Evolutionary conservation across 92 coral and sea anemone genomes (phyloP), one percentile per base, ranked within the genome.

Genomic region (Isaurus tuberculatus): DNA sequence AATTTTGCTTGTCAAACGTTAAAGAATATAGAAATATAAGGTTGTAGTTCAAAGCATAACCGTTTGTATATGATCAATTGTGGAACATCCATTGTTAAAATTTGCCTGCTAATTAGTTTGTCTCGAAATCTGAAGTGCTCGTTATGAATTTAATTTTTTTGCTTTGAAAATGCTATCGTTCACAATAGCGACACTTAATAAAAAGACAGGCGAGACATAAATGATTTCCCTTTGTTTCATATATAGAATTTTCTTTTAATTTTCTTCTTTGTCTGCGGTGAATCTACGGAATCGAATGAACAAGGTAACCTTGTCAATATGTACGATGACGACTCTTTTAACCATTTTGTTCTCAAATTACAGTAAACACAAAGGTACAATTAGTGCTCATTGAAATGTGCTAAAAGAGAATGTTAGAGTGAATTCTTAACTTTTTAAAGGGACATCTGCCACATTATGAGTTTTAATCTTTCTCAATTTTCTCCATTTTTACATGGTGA

Each of bases 291-390:
- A 22, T 65, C 27, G 66, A 8, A 28, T 19, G n/a, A 77, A 37
- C 57, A 15, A 36, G n/a, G 28, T 20, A 70, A 37, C 75, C 7
- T n/a, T 42, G 42, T 22, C 1, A 42, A 58, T 23, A 28, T 31
- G 53, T 37, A 77, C 5, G 31, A 66, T 51, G 65, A 34, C 65
- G 58, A 16, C 28, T 44, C 79, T 5, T 13, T 11, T 75, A 31
- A 53, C 30, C 53, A 58, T 58, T 58, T 8, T 60, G 55, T 77
- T 77, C 57, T 77, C 70, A 23, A 33, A 77, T 77, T 77, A 77
- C 70, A 58, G 15, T 31, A 29, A 75, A 14, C 43, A 75, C 82
- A 58, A 77, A 77, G 68, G 58, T 32, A 77, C 70, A 77, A 77
- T 77, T 77, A 77, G 70, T 30, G 31, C 15, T 58, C 34, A 60